Evolutionary conservation across 2,888 invertebrate genomes (phyloP), one percentile per base, ranked within the genome.

Genomic region (Odontomyia ornata): DNA sequence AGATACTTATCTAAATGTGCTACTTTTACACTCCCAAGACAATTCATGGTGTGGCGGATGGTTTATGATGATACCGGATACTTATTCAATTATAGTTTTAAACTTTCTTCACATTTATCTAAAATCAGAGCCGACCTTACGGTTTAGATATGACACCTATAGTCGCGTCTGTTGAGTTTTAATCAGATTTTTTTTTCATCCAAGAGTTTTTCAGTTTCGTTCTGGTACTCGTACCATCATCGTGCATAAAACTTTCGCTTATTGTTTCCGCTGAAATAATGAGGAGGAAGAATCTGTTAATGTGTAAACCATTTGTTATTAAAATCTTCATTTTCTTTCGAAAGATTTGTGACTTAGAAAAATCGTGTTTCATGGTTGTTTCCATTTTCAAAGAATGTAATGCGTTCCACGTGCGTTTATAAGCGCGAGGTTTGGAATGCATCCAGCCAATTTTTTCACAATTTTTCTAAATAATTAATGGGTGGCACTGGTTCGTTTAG

Each of bases 51-150:
- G 28, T 65, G 65, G 36, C 36, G 18, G 43, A 65, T 65, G 65
- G 36, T 21, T 65, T 23, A 21, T 36, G 25, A 52, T 69, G 52
- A 47, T 69, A 27, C 69, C 69, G 52, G 69, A 69, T 47, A 52
- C 69, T 69, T 47, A 47, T 69, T 52, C 52, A 46, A 69, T 69
- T 69, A 69, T 65, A 36, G 4, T 69, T 47, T 47, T 47, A 46
- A 69, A 69, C 69, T 69, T 69, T 69, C 69, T 52, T 69, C 69
- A 69, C 27, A 69, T 69, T 69, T 69, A 52, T 69, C 69, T 69
- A 25, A 69, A 69, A 69, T 69, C 69, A 69, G 43, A 46, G 52
- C 47, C 69, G 69, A 69, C 69, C 69, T 69, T 47, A 69, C 69
- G 69, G 69, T 47, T 69, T 46, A 52, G 69, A 69, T 52, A 69